A percentile compares a stretch with the other conserved stretches of the same genome.
Conservation (phyloP, 2,113 vertebrate species). For the Gallinago media region DNA sequence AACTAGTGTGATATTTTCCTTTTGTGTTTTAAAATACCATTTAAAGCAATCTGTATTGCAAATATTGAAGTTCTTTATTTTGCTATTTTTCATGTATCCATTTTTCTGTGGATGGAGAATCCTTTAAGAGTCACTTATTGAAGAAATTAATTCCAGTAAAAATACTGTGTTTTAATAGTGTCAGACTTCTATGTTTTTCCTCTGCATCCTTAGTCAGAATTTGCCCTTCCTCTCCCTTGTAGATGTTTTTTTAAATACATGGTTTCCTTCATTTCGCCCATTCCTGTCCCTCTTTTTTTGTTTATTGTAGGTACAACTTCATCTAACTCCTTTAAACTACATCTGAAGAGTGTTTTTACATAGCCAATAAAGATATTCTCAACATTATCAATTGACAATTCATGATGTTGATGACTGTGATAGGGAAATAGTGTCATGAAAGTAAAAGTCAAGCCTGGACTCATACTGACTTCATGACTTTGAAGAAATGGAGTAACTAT, state of each 20-base stretch:
- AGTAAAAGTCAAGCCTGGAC: not conserved
- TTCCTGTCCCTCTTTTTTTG: not conserved
- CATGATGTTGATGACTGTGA: not conserved
- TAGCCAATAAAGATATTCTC: not conserved
- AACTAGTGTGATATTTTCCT: not conserved
- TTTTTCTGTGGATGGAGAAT: not conserved
- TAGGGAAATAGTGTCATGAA: not conserved
- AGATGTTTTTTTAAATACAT: fast-evolving
- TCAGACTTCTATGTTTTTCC: not conserved
- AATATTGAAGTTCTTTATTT: not conserved
- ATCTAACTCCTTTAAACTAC: not conserved
- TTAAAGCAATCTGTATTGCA: not conserved
- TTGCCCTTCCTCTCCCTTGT: not conserved
- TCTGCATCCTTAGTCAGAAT: not conserved
- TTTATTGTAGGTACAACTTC: not conserved
- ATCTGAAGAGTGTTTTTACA: not conserved
- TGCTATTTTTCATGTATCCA: not conserved
- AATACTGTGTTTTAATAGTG: not conserved
- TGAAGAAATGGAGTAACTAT: not conserved
- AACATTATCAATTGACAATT: not conserved
- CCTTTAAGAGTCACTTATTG: not conserved
- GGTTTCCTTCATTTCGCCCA: not conserved
- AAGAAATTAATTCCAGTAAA: not conserved
- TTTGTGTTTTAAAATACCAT: not conserved
- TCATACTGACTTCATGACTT: not conserved